phyloP scores from a whole-genome alignment of 2,888 invertebrate genomes.

The Galeopsomyia nigrocyanea region DNA sequence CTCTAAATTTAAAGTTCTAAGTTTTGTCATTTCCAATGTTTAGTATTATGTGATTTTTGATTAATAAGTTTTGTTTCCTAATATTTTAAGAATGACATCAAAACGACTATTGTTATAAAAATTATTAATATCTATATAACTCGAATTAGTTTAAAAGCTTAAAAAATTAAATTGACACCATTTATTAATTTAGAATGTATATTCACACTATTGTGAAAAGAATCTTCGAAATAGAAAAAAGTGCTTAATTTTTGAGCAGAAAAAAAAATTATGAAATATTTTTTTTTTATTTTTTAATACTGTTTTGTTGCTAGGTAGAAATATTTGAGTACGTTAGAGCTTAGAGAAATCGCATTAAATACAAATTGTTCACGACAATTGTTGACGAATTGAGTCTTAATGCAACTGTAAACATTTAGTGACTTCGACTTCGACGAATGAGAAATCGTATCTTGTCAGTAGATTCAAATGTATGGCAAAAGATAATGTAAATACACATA shows the following conservation, averaged over 20 bases:
- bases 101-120: slow-evolving; percentile 25
- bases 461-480: slow-evolving; percentile 18
- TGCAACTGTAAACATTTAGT: slow-evolving; percentile 23
- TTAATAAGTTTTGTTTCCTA: slow-evolving; percentile 9
- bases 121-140: background rate
- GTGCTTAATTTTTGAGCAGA: slow-evolving; percentile 34
- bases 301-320: slow-evolving; percentile 49
- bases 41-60: slow-evolving; percentile 14
- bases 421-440: slow-evolving; percentile 14
- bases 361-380: background rate
- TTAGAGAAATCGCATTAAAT: slow-evolving; percentile 6
- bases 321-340: background rate
- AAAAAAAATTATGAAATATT: slow-evolving; percentile 52
- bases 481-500: slow-evolving; percentile 37
- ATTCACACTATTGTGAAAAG: slow-evolving; percentile 29
- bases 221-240: slow-evolving; percentile 5
- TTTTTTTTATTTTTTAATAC: slow-evolving; percentile 57
- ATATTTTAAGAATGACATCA: slow-evolving; percentile 29
- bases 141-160: slow-evolving; percentile 9
- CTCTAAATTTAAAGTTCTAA: background rate
- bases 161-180: background rate
- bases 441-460: slow-evolving; percentile 17
- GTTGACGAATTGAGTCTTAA: background rate
- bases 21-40: background rate
- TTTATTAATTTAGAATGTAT: background rate